These are phyloP conservation scores for Drosophila cardini DNA, from an alignment of 1,140 invertebrate genomes.

Conservation along the genomic window DNA sequence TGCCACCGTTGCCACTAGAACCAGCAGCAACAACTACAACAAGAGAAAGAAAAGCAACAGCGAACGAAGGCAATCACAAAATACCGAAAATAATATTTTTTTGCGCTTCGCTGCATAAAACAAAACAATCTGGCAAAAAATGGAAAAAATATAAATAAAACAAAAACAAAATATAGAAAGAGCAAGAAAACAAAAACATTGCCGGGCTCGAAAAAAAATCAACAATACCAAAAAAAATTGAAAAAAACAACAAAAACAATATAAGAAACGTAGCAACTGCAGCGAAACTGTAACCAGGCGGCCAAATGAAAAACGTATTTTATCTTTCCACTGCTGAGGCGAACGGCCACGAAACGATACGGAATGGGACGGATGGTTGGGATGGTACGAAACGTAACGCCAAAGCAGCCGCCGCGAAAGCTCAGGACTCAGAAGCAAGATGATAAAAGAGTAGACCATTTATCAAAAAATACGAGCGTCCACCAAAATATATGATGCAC, in stretches of 20 bases:
- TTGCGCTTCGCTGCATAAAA: constrained; percentile 73
- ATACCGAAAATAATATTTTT: constrained; percentile 80
- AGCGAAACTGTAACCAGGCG: constrained; percentile 63
- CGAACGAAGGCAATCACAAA: constrained; percentile 75
- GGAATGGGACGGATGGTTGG: constrained; percentile 7
- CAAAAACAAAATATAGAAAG: constrained; percentile 31
- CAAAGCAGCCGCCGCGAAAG: constrained; percentile 61
- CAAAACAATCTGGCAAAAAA: constrained; percentile 56
- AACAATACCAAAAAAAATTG: constrained; percentile 58
- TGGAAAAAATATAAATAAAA: constrained; percentile 19
- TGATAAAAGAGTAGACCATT: constrained; percentile 81
- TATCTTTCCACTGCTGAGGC: constrained; percentile 74
- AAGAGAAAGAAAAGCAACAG: constrained; percentile 50
- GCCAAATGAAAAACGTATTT: constrained; percentile 80
- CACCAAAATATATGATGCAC: constrained; percentile 66
- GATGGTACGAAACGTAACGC: constrained; percentile 45
- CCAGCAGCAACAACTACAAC: constrained; percentile 18
- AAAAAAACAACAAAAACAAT: constrained; percentile 44
- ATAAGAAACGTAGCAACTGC: constrained; percentile 58
- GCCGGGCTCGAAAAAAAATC: constrained; percentile 63
- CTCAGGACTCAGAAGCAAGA: constrained; percentile 79
- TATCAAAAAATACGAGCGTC: constrained; percentile 72
- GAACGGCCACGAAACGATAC: constrained; percentile 38
- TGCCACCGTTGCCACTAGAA: constrained; percentile 9
- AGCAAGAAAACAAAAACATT: constrained; percentile 41